These are phyloP conservation scores for Anneissia japonica DNA, from an alignment of 35 echinoderm and acorn worm species.

Conservation along the genomic window DNA sequence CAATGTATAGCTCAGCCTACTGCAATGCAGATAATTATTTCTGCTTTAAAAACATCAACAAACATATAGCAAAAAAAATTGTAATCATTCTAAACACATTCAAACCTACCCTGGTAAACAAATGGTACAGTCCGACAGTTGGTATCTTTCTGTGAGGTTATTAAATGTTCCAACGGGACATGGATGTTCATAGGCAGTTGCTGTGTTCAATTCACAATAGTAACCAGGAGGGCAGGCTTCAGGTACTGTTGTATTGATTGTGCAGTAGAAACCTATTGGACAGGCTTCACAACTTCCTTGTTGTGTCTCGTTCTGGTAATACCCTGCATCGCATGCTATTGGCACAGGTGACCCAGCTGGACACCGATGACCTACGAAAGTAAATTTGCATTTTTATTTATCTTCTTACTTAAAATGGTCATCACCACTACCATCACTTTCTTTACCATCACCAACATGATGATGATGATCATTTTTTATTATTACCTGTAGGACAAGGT, in stretches of 20 bases:
- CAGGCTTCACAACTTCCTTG: conserved; percentile 51
- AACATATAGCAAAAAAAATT: too few relatives aligned
- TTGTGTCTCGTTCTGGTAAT: conserved; percentile 79
- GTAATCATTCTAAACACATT: too few relatives aligned
- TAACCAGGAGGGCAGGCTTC: conserved; percentile 72
- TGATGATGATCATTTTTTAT: too few relatives aligned
- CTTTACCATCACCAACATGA: too few relatives aligned
- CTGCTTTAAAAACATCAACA: too few relatives aligned
- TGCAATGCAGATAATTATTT: too few relatives aligned
- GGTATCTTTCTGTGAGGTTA: conserved; percentile 59
- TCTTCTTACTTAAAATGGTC: too few relatives aligned
- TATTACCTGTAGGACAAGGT: conserved; percentile 68
- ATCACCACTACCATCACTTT: too few relatives aligned
- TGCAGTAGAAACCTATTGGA: conserved; percentile 83
- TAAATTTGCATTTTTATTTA: too few relatives aligned
- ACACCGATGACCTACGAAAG: conserved; percentile 56
- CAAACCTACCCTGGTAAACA: conserved; percentile 78
- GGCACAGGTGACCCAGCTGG: conserved; percentile 48
- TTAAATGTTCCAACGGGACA: conserved; percentile 86
- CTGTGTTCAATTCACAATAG: conserved; percentile 64
- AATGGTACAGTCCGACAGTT: conserved; percentile 51
- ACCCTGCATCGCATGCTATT: conserved; percentile 47
- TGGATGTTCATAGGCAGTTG: conserved; percentile 59
- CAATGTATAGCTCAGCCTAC: too few relatives aligned
- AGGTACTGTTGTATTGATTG: conserved; percentile 71